Conservation (phyloP, 2,797 vertebrate genomes). For the Sebastes taczanowskii region DNA sequence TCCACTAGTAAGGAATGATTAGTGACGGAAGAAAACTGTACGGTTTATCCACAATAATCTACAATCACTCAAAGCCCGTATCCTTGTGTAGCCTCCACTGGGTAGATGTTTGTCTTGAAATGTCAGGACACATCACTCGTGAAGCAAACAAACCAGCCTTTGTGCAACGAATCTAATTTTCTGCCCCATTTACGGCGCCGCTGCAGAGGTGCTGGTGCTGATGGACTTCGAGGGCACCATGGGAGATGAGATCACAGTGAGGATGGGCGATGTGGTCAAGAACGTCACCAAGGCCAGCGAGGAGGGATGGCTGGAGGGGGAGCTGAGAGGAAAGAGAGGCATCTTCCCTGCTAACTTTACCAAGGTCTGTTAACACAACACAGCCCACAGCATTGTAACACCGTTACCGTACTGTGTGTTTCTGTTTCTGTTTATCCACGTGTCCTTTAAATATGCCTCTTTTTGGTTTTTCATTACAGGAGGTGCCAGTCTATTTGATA, state of each 20-base stretch:
- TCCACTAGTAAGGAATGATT: neutral
- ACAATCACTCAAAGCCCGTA: neutral
- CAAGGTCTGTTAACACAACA: slow-evolving; percentile 77
- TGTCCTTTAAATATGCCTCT: neutral
- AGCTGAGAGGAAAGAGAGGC: slow-evolving; percentile 82
- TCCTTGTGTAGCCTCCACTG: neutral
- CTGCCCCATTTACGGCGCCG: slow-evolving; percentile 53
- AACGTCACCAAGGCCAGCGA: slow-evolving; percentile 78
- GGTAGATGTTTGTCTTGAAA: slow-evolving; percentile 15
- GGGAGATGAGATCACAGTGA: slow-evolving; percentile 83
- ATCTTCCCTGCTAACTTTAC: slow-evolving; percentile 86
- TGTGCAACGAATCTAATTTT: slow-evolving; percentile 55
- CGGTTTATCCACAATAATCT: neutral
- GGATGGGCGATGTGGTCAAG: slow-evolving; percentile 84
- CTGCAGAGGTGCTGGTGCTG: slow-evolving; percentile 87
- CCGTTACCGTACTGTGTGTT: neutral
- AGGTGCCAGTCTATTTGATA: slow-evolving; percentile 80
- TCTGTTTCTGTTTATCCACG: neutral
- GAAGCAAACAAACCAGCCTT: slow-evolving; percentile 15
- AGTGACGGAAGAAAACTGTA: neutral
- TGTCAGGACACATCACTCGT: slow-evolving; percentile 48
- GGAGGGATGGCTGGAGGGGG: slow-evolving; percentile 89
- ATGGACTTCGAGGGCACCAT: slow-evolving; percentile 83
- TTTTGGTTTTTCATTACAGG: slow-evolving; percentile 63
- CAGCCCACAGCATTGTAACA: neutral